phyloP scores from a whole-genome alignment of 2,113 vertebrate species.

The Alaudala cheleensis region DNA sequence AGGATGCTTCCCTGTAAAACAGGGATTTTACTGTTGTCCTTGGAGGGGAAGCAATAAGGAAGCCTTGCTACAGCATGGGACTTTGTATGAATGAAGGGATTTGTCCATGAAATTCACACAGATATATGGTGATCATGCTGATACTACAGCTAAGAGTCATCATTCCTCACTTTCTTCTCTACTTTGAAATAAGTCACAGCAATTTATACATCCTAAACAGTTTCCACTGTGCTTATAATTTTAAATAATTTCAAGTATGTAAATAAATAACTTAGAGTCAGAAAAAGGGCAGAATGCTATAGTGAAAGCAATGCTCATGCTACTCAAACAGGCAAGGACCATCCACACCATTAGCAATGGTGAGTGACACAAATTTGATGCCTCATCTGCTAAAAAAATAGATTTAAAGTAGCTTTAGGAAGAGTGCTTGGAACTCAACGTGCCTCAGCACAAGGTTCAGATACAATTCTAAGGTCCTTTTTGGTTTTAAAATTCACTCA shows the following conservation, averaged over 20 bases:
- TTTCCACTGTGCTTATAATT: neutral
- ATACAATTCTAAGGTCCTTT: neutral
- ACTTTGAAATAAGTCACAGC: neutral
- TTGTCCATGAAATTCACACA: neutral
- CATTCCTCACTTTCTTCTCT: neutral
- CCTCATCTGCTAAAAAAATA: neutral
- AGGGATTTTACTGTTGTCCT: neutral
- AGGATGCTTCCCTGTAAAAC: neutral
- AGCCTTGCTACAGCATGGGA: neutral
- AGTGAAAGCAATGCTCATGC: neutral
- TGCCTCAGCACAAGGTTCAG: neutral
- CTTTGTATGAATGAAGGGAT: neutral
- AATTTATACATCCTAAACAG: neutral
- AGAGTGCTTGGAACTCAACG: neutral
- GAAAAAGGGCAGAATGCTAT: neutral
- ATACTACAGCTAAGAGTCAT: neutral
- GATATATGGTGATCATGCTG: neutral
- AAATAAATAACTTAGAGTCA: neutral
- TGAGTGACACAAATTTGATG: neutral
- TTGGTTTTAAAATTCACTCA: neutral
- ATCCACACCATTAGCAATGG: neutral
- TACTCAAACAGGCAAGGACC: neutral
- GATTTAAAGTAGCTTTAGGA: neutral
- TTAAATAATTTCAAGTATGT: neutral
- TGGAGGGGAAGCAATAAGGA: neutral